Evolutionary conservation across 2,797 vertebrate genomes (phyloP).

Genomic region (Acomys russatus): DNA sequence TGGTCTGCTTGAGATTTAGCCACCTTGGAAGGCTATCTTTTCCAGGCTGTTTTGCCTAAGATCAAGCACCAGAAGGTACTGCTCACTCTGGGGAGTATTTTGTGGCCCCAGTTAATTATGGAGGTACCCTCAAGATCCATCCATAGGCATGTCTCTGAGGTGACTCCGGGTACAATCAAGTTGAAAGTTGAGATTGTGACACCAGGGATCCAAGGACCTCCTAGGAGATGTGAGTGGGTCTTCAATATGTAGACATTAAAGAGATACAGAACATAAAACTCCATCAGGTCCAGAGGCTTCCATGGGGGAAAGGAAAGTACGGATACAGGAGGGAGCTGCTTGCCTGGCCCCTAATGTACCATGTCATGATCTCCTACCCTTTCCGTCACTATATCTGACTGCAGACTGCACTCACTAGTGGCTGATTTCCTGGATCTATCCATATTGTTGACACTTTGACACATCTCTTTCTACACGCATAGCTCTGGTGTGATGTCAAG

Average conservation of each 20-base stretch:
- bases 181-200: neutral
- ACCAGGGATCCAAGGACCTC: neutral
- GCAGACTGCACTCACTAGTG: neutral
- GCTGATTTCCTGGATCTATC: slow-evolving; percentile 28
- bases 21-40: neutral
- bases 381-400: neutral
- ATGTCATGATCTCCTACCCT: neutral
- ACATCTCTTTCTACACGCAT: neutral
- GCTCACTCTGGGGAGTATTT: neutral
- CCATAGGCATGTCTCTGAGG: neutral
- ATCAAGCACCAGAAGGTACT: neutral
- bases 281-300: neutral
- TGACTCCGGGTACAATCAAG: neutral
- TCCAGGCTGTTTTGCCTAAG: neutral
- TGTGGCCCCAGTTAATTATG: neutral
- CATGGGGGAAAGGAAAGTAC: neutral
- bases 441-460: slow-evolving; percentile 49
- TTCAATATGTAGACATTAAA: neutral
- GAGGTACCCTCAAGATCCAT: neutral
- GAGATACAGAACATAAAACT: too few species aligned
- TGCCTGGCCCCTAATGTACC: neutral
- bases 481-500: slow-evolving; percentile 45
- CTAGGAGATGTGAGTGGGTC: neutral
- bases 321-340: neutral
- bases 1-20: neutral